Percentiles rank a stretch among this genome's conserved stretches.
phyloP scores from a whole-genome alignment of 2,797 vertebrate species.

The Chloroceryle amazona region DNA sequence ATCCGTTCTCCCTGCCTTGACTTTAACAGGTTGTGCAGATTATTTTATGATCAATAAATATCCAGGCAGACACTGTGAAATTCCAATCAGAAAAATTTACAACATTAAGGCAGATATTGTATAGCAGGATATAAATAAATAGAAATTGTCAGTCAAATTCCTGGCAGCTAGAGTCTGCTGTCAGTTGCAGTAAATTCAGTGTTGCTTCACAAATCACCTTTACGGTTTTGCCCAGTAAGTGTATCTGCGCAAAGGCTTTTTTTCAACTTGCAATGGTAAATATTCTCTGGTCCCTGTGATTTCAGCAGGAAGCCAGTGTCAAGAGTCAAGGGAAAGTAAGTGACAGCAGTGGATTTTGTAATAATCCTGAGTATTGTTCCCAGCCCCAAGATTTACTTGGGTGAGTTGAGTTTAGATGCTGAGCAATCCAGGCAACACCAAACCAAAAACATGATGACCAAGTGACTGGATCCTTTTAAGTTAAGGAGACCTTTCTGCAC shows the following conservation, averaged over 20 bases:
- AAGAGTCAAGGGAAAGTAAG: background rate
- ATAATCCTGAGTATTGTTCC: background rate
- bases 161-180: constrained; percentile 65
- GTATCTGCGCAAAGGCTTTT: background rate
- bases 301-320: background rate
- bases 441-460: background rate
- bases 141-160: constrained; percentile 81
- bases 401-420: background rate
- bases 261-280: background rate
- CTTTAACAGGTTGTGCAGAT: constrained; percentile 14
- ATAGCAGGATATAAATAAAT: constrained; percentile 79
- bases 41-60: constrained; percentile 76
- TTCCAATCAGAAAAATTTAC: constrained; percentile 82
- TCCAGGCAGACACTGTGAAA: constrained; percentile 72
- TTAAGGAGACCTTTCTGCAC: background rate
- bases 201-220: constrained; percentile 77
- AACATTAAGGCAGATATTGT: constrained; percentile 75
- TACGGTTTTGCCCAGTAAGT: constrained; percentile 52
- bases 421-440: background rate
- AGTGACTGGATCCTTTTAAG: background rate
- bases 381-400: background rate
- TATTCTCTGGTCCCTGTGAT: background rate
- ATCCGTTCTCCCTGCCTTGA: constrained; percentile 3
- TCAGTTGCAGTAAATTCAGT: constrained; percentile 75
- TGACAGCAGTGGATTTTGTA: background rate